These are phyloP conservation scores for Folsomia candida DNA, from an alignment of 2,888 invertebrate genomes.

Conservation along the genomic window DNA sequence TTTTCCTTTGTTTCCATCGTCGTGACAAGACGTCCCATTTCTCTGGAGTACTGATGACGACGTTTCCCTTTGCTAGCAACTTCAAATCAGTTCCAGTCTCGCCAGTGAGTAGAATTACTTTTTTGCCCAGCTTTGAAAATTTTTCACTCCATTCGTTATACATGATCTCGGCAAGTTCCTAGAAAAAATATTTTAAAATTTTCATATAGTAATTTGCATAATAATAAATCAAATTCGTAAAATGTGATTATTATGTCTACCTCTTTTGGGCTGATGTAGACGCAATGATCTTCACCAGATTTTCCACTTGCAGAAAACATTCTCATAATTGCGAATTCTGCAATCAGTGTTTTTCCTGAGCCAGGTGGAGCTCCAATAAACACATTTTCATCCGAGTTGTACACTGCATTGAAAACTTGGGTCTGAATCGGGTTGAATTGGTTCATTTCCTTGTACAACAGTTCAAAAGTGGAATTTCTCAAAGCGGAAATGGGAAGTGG, in stretches of 20 bases:
- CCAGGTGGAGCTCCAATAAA: slow-evolving; percentile 92
- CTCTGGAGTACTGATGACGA: slow-evolving; percentile 95
- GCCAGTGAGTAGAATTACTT: slow-evolving; percentile 86
- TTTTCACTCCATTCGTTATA: slow-evolving; percentile 90
- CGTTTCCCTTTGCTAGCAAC: slow-evolving; percentile 77
- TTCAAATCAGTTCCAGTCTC: slow-evolving; percentile 97
- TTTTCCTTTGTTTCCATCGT: slow-evolving; percentile 98
- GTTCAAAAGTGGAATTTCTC: slow-evolving; percentile 79
- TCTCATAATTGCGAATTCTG: slow-evolving; percentile 91
- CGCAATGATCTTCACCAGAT: slow-evolving; percentile 61
- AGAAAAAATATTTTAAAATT: slow-evolving; percentile 7
- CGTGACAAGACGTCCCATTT: slow-evolving; percentile 98
- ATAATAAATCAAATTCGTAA: not conserved
- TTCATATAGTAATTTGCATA: not conserved
- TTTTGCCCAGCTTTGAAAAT: slow-evolving; percentile 71
- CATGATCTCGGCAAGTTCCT: slow-evolving; percentile 78
- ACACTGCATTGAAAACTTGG: slow-evolving; percentile 95
- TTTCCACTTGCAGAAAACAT: slow-evolving; percentile 72
- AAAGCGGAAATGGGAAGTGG: slow-evolving; percentile 92
- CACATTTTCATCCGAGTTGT: slow-evolving; percentile 97
- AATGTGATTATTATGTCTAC: slow-evolving; percentile 7
- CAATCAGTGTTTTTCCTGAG: slow-evolving; percentile 79
- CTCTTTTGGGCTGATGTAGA: slow-evolving; percentile 91
- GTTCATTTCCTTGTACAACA: slow-evolving; percentile 79
- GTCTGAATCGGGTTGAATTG: slow-evolving; percentile 99